Conservation (phyloP, 2,113 vertebrate genomes). For the Pluvialis apricaria region DNA sequence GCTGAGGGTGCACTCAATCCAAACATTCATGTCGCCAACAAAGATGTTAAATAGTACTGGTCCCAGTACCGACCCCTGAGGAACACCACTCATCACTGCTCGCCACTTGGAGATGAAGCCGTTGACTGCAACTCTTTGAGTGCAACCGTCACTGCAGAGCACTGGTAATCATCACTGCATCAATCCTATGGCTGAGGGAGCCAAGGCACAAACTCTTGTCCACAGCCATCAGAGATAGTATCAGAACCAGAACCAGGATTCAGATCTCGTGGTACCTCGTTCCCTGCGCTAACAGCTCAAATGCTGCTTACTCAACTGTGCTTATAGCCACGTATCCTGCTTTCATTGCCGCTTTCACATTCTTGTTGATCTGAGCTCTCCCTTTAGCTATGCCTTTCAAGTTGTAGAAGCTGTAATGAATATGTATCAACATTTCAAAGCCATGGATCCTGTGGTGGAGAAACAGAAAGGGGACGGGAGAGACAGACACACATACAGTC, state of each 20-base stretch:
- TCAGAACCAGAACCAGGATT: neutral
- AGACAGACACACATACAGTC: conserved; percentile 37
- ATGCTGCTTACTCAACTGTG: neutral
- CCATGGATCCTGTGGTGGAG: conserved; percentile 21
- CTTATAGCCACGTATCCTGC: neutral
- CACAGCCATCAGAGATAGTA: neutral
- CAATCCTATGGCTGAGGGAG: neutral
- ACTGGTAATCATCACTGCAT: accelerated
- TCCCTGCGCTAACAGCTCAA: neutral
- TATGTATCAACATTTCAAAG: conserved; percentile 65
- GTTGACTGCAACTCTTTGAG: too few species aligned
- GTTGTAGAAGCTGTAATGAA: conserved; percentile 53
- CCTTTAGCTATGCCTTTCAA: conserved; percentile 53
- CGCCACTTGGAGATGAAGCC: too few species aligned
- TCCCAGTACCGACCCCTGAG: too few species aligned
- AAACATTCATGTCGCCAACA: too few species aligned
- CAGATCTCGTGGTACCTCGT: neutral
- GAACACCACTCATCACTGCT: too few species aligned
- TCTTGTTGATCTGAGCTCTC: conserved; percentile 47
- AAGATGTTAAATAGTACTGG: too few species aligned
- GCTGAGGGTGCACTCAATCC: too few species aligned
- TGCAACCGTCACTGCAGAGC: neutral
- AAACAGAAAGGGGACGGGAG: neutral
- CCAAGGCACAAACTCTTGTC: neutral
- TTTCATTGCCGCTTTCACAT: neutral